Conservation (phyloP, 2,888 invertebrate species). For the Stratiomys singularior region DNA sequence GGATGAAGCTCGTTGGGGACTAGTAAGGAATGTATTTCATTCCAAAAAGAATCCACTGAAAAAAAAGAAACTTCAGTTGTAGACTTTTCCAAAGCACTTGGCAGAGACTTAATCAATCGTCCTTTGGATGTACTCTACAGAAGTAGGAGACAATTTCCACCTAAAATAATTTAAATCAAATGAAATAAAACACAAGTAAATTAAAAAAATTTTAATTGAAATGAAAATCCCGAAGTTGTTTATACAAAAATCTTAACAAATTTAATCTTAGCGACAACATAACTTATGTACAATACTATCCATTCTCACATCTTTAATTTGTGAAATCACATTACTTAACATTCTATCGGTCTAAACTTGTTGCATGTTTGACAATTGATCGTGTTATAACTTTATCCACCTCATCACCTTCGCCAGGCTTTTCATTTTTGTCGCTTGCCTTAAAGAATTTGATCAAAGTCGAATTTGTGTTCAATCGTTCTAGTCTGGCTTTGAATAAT, state of each 20-base stretch:
- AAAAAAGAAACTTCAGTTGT: too few species aligned
- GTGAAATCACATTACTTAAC: background rate
- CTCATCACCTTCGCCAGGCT: constrained; percentile 56
- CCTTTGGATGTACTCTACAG: too few species aligned
- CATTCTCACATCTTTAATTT: background rate
- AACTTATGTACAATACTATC: constrained; percentile 21
- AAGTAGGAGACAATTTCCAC: too few species aligned
- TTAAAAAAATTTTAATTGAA: too few species aligned
- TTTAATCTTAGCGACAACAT: constrained; percentile 15
- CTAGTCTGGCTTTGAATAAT: constrained; percentile 50
- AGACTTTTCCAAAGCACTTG: too few species aligned
- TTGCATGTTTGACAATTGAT: constrained; percentile 64
- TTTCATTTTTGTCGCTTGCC: constrained; percentile 59
- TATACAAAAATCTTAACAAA: constrained; percentile 15
- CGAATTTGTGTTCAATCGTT: constrained; percentile 50
- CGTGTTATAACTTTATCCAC: constrained; percentile 58
- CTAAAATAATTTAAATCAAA: too few species aligned
- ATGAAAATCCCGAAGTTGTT: background rate
- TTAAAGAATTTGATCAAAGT: constrained; percentile 55
- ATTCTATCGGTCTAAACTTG: constrained; percentile 51
- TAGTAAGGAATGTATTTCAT: too few species aligned
- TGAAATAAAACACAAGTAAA: too few species aligned
- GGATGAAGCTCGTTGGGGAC: too few species aligned
- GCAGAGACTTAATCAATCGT: too few species aligned
- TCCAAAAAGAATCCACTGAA: too few species aligned